Conservation (phyloP, 2,888 invertebrate species). For the Xestia ashworthii region DNA sequence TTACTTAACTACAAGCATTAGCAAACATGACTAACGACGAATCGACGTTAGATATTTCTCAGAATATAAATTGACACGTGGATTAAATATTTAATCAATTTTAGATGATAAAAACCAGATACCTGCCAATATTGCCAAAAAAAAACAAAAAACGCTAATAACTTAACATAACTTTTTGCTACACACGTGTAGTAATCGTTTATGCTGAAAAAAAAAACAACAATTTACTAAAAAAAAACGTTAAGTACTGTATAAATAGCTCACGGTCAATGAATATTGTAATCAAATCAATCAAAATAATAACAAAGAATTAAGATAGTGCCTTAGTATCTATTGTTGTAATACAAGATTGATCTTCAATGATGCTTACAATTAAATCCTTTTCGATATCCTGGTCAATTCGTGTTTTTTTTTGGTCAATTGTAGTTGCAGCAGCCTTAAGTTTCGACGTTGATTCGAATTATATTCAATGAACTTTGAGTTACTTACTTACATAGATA, state of each 20-base stretch:
- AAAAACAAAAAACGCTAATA: not conserved
- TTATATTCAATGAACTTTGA: not conserved
- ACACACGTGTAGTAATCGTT: not conserved
- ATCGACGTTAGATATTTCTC: not conserved
- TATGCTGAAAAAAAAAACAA: not conserved
- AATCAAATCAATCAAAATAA: conserved; percentile 6
- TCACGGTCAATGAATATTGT: conserved; percentile 7
- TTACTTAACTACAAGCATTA: not conserved
- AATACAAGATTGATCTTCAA: not conserved
- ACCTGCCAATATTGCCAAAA: not conserved
- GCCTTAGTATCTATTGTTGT: not conserved
- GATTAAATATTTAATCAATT: not conserved
- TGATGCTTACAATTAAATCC: not conserved
- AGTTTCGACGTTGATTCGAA: not conserved
- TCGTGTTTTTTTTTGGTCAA: not conserved
- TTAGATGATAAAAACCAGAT: not conserved
- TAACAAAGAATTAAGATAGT: not conserved
- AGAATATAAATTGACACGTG: not conserved
- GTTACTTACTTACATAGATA: not conserved
- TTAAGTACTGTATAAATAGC: not conserved
- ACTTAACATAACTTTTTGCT: not conserved
- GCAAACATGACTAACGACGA: not conserved
- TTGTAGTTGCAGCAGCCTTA: not conserved
- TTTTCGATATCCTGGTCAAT: not conserved
- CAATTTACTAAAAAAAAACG: not conserved